phyloP scores from a whole-genome alignment of 1,140 invertebrate species.

The Zeugodacus cucurbitae region DNA sequence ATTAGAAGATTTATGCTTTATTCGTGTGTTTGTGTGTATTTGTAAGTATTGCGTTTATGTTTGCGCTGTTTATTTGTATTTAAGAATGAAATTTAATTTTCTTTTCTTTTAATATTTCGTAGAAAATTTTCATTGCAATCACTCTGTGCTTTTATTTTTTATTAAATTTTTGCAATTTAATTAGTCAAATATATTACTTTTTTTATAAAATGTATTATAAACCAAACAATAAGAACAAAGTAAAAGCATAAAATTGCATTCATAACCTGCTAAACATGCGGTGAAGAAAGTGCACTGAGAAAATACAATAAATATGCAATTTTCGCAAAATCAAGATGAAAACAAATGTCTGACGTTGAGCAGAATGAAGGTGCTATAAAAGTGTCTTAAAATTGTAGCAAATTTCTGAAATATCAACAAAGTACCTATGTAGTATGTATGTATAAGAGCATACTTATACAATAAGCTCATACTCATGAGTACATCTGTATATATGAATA shows the following conservation, averaged over 20 bases:
- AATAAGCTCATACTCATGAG: not conserved
- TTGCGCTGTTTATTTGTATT: too few species aligned
- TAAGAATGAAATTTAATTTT: too few species aligned
- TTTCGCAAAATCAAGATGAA: not conserved
- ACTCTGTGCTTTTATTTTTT: too few species aligned
- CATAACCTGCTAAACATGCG: too few species aligned
- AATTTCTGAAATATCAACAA: slow-evolving; percentile 4
- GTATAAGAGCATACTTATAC: not conserved
- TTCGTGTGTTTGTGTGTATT: not conserved
- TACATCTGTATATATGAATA: not conserved
- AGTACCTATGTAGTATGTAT: not conserved
- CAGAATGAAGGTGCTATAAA: not conserved
- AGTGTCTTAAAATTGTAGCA: slow-evolving; percentile 2
- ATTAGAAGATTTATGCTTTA: not conserved
- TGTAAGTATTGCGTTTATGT: not conserved
- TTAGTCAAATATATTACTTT: too few species aligned
- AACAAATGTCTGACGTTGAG: not conserved
- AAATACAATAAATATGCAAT: not conserved
- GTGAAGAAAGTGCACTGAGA: too few species aligned
- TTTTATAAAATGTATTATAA: too few species aligned
- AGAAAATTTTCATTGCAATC: too few species aligned
- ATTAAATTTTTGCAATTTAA: too few species aligned
- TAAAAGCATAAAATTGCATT: too few species aligned
- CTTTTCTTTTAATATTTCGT: too few species aligned
- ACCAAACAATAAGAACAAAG: too few species aligned